Evolutionary conservation across 1,140 invertebrate genomes (phyloP), one percentile per base, ranked within the genome.

Genomic region (Drosophila repletoides): DNA sequence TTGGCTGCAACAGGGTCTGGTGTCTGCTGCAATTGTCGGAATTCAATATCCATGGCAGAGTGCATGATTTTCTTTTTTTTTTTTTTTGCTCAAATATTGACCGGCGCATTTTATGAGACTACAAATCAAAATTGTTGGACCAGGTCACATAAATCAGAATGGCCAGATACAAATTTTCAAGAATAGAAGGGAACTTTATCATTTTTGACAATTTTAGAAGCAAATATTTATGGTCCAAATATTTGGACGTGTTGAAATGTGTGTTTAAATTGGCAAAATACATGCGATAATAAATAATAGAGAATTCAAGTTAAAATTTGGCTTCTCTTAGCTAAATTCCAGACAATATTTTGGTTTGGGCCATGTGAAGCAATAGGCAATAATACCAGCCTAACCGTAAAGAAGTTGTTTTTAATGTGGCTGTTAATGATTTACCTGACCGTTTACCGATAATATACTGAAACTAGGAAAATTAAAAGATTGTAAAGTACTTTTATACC

Each of bases 271-370:
- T n/a, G n/a, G n/a, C n/a, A n/a, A n/a, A n/a, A n/a, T n/a, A n/a
- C n/a, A n/a, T 43, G 34, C 38, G 61, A 55, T 65, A 74, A 51
- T 59, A 48, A 51, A 72, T 63, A 76, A 70, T 74, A 73, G 60
- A 70, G 52, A 70, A 73, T 79, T 70, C 58, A 79, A 73, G 73
- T 79, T 79, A 28, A 70, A 66, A 12, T 66, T 71, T 70, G n/a
- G 52, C 55, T 67, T 66, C 53, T 60, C 71, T 51, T 48, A 19
- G 24, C 33, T 14, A 12, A 36, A 34, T 17, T 34, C 21, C 17
- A 38, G 36, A 22, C 14, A 74, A 64, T 49, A 55, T 28, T 66
- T 51, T 53, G 65, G 58, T 51, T 73, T 26, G 33, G 29, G 68
- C 74, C 63, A 61, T 45, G 61, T 63, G 69, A 68, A 75, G 71